Percentiles rank a stretch among this genome's conserved stretches.
phyloP scores from a whole-genome alignment of 1,140 invertebrate species.

The Nasonia longicornis region DNA sequence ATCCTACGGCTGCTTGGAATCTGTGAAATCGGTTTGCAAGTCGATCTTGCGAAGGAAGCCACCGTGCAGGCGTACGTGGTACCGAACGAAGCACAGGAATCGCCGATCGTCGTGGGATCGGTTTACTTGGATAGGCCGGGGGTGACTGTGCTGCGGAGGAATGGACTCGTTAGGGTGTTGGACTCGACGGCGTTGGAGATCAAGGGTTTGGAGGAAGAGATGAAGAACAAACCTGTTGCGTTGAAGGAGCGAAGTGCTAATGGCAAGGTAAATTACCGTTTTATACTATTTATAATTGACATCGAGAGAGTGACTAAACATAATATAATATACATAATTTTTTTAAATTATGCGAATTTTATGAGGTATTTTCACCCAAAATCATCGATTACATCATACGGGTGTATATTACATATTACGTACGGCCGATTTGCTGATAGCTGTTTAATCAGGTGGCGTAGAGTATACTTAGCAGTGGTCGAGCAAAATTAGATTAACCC shows the following conservation, averaged over 20 bases:
- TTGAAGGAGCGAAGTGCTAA: too few relatives aligned
- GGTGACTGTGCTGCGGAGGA: background rate
- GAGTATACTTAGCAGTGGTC: too few relatives aligned
- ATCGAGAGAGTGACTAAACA: too few relatives aligned
- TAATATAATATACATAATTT: too few relatives aligned
- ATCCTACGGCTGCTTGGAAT: background rate
- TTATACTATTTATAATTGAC: too few relatives aligned
- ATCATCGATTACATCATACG: background rate
- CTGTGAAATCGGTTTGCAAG: background rate
- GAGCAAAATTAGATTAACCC: too few relatives aligned
- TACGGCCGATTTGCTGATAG: too few relatives aligned
- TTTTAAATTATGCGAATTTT: too few relatives aligned
- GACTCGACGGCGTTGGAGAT: background rate
- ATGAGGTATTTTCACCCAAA: too few relatives aligned
- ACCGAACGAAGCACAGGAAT: background rate
- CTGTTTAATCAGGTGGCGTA: too few relatives aligned
- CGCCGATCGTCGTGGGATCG: background rate
- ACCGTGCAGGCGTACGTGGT: background rate
- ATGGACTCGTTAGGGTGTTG: background rate
- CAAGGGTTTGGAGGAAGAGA: background rate
- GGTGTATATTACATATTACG: background rate
- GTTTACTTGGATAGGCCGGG: background rate
- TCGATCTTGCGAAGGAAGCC: background rate
- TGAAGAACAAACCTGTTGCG: too few relatives aligned
- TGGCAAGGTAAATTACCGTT: too few relatives aligned